Percentiles rank a stretch among this genome's conserved stretches.
Evolutionary conservation across 2,888 invertebrate species (phyloP).

Genomic region (Chironomus riparius): DNA sequence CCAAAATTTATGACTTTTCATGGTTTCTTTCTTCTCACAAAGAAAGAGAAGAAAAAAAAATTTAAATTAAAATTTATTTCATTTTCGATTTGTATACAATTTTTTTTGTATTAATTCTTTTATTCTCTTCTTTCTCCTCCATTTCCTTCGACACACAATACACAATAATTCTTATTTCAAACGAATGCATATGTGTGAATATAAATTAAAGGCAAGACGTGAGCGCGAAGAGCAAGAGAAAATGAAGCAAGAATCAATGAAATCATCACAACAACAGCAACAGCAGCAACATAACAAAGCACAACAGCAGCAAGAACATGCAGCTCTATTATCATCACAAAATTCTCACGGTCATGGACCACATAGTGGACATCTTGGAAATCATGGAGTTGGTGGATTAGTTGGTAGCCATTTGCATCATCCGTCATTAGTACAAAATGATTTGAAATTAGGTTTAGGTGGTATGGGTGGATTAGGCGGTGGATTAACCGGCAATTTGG

Average conservation of each 20-base stretch:
- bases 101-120: not conserved
- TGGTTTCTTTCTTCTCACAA: not conserved
- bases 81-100: too few species aligned
- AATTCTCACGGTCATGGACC: slow-evolving; percentile 28
- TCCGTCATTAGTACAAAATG: slow-evolving; percentile 41
- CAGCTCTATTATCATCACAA: slow-evolving; percentile 41
- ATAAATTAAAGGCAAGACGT: slow-evolving; percentile 53
- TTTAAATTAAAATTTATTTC: not conserved
- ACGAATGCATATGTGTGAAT: too few species aligned
- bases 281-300: slow-evolving; percentile 51
- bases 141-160: not conserved
- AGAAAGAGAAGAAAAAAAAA: not conserved
- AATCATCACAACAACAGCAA: slow-evolving; percentile 68
- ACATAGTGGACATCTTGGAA: slow-evolving; percentile 31
- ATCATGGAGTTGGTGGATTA: slow-evolving; percentile 18
- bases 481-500: slow-evolving; percentile 39
- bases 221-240: slow-evolving; percentile 85
- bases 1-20: slow-evolving; percentile 2
- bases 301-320: slow-evolving; percentile 38
- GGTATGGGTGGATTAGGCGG: slow-evolving; percentile 40
- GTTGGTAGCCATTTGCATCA: slow-evolving; percentile 38
- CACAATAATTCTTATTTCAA: too few species aligned
- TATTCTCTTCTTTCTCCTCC: slow-evolving; percentile 27
- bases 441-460: slow-evolving; percentile 42
- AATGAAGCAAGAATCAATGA: slow-evolving; percentile 83